These are phyloP conservation scores for Nasua narica DNA, from an alignment of 2,797 vertebrate genomes.

Conservation along the genomic window DNA sequence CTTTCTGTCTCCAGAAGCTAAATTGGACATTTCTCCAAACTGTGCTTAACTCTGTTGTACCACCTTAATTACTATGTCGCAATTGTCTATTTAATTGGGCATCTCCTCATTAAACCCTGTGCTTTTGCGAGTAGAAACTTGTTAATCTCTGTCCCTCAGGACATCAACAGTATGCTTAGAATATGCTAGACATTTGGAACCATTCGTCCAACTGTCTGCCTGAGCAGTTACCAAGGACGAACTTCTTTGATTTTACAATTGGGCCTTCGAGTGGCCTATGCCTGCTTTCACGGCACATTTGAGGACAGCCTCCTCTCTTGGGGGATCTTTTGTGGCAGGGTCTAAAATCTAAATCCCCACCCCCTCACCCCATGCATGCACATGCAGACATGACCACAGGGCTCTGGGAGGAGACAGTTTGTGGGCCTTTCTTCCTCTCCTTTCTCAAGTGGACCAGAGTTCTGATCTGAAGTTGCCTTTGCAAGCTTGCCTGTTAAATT, in stretches of 20 bases:
- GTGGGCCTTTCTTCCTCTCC: not conserved
- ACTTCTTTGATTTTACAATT: not conserved
- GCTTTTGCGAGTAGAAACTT: not conserved
- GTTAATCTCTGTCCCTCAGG: not conserved
- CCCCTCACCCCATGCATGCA: not conserved
- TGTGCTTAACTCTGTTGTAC: not conserved
- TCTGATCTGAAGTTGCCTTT: not conserved
- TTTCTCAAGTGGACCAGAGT: not conserved
- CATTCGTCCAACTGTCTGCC: not conserved
- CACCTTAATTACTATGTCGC: not conserved
- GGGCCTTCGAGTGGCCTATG: not conserved
- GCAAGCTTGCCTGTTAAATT: not conserved
- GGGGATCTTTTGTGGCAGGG: not conserved
- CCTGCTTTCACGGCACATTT: not conserved
- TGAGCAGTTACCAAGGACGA: not conserved
- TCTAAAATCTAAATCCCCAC: not conserved
- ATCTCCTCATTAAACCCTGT: not conserved
- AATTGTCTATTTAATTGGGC: not conserved
- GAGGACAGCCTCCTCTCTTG: not conserved
- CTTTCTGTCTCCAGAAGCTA: not conserved
- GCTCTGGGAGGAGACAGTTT: not conserved
- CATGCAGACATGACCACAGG: no score
- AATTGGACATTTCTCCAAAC: not conserved
- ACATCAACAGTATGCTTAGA: not conserved
- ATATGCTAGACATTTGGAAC: not conserved